Evolutionary conservation across 2,113 vertebrate genomes (phyloP), one percentile per base, ranked within the genome.

Genomic region (pig (Sus scrofa)): DNA sequence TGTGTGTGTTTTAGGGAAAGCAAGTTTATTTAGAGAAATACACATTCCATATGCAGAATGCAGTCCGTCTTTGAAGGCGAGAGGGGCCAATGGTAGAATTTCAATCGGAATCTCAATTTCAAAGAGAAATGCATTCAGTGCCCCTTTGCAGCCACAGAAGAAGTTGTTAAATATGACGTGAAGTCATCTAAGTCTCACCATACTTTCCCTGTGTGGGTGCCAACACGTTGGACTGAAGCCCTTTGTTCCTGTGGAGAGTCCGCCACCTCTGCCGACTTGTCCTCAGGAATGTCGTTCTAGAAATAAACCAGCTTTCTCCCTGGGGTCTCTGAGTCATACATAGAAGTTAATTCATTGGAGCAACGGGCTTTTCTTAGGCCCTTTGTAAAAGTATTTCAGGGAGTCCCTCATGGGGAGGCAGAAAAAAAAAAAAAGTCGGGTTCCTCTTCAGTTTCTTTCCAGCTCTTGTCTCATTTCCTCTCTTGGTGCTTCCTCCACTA

Each of bases 261-360:
- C 93, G 84, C 91, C 62, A 82, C 97, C 96, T 94, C 91, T 93
- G 94, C 95, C 67, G 83, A 75, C 94, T 94, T 96, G 83, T 97
- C 96, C 97, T 97, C 98, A 98, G 97, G 97, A 98, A 98, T 98
- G 98, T 97, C 22, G 78, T 93, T 98, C 98, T 93, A 97, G 95
- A 98, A 98, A 98, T 98, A 98, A 97, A 92, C 91, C 12, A 63
- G 79, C 32, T 84, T 94, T 93, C 74, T 96, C 73, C 68, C 75
- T 81, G 86, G 75, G 18, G 77, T 94, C 86, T 58, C 8, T 90
- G 97, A 97, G 79, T 97, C 94, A 96, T 56, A 96, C 71, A 98
- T 89, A 97, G 93, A 96, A 84, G 96, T 93, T 95, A 96, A 97
- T 98, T 98, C 97, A 98, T 90, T 71, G 50, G 79, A 97, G 75